Evolutionary conservation across 2,888 invertebrate species (phyloP), one percentile per base, ranked within the genome.

Genomic region (Nymphalis polychloros): DNA sequence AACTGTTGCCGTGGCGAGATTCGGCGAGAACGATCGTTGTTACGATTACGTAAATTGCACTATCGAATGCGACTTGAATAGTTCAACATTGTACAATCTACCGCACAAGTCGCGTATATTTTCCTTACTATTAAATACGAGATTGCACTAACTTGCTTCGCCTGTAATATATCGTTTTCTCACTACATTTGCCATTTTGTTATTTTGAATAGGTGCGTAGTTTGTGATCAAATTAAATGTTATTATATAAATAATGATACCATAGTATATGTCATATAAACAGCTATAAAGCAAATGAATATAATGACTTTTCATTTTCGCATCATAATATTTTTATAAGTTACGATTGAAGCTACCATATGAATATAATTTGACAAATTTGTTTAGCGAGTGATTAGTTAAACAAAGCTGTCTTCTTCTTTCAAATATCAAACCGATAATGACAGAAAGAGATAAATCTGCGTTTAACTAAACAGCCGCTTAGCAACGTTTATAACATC

Each of bases 1-100:
- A 83, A 82, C 81, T 75, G 79, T 81, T 74, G 78, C 78, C 80
- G 81, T 84, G 85, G 85, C 84, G 80, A 79, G 83, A 89, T 86
- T 77, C 75, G 72, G 74, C 72, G 71, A 63, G 72, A 73, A 71
- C 75, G 74, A 75, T 76, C 71, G 71, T 64, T 75, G 74, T 76
- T 73, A 69, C 73, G 77, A 77, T 77, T 77, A 75, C 77, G 73
- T 73, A 75, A 77, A 72, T 67, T 68, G 73, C 67, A 60, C 67
- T 73, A 73, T 74, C 74, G 71, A 68, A 67, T 72, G 71, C 64
- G 63, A 64, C 68, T 70, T 62, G 67, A 68, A 72, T 72, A 72
- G 72, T 70, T 72, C 70, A 69, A 59, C 65, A 47, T 47, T 6
- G 68, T 71, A 69, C 68, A 69, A 50, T 60, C 53, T 13, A 50